Evolutionary conservation across 2,113 vertebrate genomes (phyloP).

Genomic region (Sinosuthora webbiana): DNA sequence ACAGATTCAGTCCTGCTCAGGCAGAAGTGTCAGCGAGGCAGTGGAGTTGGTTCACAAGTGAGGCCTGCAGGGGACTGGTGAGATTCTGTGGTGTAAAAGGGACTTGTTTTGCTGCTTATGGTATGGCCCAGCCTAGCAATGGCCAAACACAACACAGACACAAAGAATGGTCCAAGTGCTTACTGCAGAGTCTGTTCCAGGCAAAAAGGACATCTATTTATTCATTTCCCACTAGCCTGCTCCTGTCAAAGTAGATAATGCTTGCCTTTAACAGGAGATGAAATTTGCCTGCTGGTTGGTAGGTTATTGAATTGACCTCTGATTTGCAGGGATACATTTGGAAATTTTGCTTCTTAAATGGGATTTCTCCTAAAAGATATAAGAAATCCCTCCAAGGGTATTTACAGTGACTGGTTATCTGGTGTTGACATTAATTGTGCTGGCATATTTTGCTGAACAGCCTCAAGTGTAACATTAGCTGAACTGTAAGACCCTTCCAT

Average conservation of each 20-base stretch:
- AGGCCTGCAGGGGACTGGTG: neutral
- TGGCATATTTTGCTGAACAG: constrained; percentile 54
- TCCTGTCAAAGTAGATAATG: constrained; percentile 41
- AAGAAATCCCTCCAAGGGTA: constrained; percentile 33
- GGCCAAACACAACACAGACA: neutral
- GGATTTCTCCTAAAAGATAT: constrained; percentile 40
- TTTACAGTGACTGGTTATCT: constrained; percentile 55
- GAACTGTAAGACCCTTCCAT: constrained; percentile 34
- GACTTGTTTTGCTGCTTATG: neutral
- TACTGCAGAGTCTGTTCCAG: neutral
- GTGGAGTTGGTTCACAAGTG: neutral
- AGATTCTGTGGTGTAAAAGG: neutral
- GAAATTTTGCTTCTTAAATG: constrained; percentile 58
- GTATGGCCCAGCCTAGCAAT: neutral
- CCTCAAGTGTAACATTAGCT: constrained; percentile 50
- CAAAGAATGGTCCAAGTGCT: neutral
- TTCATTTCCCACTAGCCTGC: neutral
- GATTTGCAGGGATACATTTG: constrained; percentile 21
- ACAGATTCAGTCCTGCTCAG: neutral
- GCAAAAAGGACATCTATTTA: neutral
- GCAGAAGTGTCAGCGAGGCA: neutral
- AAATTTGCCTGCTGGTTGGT: constrained; percentile 23
- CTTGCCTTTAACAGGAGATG: neutral
- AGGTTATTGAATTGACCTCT: constrained; percentile 40
- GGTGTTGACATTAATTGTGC: constrained; percentile 54